Conservation (phyloP, 2,113 vertebrate genomes). For the Clinocottus analis region DNA sequence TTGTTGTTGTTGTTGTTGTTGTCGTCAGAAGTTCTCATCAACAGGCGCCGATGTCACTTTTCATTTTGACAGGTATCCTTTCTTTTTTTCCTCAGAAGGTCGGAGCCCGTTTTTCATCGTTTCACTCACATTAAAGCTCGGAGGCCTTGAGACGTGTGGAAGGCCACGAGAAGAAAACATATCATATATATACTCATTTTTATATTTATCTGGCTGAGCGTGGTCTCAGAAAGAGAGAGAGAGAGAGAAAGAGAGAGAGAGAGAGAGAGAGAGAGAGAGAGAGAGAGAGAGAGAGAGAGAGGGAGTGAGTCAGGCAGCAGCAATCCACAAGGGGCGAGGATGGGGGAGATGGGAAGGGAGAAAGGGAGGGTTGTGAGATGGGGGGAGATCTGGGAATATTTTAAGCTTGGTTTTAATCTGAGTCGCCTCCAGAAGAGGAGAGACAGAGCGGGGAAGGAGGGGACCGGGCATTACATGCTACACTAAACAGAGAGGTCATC, state of each 20-base stretch:
- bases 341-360: not conserved
- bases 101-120: not conserved
- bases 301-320: constrained; percentile 29
- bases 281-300: too few relatives aligned
- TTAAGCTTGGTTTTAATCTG: constrained; percentile 62
- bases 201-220: constrained; percentile 4
- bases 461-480: constrained; percentile 48
- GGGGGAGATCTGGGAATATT: constrained; percentile 35
- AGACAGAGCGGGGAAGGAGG: constrained; percentile 36
- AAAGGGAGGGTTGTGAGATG: too few relatives aligned
- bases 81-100: not conserved
- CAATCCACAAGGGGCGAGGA: constrained; percentile 19
- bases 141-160: not conserved
- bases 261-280: not conserved
- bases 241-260: not conserved
- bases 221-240: not conserved
- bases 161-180: not conserved
- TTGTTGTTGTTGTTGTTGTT: too few relatives aligned
- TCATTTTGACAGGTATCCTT: too few relatives aligned
- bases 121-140: too few relatives aligned
- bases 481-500: constrained; percentile 63
- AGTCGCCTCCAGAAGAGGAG: constrained; percentile 17
- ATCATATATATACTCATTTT: not conserved
- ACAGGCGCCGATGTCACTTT: not conserved
- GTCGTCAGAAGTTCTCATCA: too few relatives aligned